A percentile compares a stretch with the other conserved stretches of the same genome.
phyloP scores from a whole-genome alignment of 1,140 invertebrate species.

The Globodera ellingtonae region DNA sequence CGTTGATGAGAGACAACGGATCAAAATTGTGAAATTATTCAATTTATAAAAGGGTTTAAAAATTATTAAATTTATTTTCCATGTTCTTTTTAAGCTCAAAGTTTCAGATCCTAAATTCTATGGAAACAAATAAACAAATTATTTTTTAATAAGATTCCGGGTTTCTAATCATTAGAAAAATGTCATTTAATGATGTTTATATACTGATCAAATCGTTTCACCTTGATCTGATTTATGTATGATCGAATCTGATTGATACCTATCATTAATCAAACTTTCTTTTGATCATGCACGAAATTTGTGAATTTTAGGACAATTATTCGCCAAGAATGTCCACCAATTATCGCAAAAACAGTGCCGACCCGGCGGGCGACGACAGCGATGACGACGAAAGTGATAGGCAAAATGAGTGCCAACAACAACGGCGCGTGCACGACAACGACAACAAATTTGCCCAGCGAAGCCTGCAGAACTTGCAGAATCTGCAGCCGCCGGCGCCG shows the following conservation, averaged over 20 bases:
- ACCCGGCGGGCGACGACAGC: conserved; percentile 4
- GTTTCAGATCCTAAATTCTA: too few species aligned
- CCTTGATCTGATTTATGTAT: too few species aligned
- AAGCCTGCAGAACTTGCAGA: conserved; percentile 19
- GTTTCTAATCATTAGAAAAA: too few species aligned
- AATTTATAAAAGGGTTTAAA: too few species aligned
- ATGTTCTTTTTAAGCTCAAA: too few species aligned
- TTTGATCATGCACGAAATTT: background rate
- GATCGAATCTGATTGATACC: too few species aligned
- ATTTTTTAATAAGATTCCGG: background rate
- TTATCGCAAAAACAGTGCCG: conserved; percentile 28
- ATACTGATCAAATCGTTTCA: too few species aligned
- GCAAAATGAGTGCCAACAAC: background rate
- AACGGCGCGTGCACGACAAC: background rate
- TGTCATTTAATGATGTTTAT: too few species aligned
- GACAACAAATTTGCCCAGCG: background rate
- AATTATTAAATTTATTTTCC: too few species aligned
- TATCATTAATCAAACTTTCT: too few species aligned
- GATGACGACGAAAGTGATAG: background rate
- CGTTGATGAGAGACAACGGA: too few species aligned
- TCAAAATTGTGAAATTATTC: too few species aligned
- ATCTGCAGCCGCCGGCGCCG: conserved; percentile 12
- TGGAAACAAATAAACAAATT: background rate
- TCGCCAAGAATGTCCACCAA: background rate
- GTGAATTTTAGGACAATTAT: background rate